Conservation (phyloP, 2,113 vertebrate genomes). For the Pyrgilauda ruficollis region DNA sequence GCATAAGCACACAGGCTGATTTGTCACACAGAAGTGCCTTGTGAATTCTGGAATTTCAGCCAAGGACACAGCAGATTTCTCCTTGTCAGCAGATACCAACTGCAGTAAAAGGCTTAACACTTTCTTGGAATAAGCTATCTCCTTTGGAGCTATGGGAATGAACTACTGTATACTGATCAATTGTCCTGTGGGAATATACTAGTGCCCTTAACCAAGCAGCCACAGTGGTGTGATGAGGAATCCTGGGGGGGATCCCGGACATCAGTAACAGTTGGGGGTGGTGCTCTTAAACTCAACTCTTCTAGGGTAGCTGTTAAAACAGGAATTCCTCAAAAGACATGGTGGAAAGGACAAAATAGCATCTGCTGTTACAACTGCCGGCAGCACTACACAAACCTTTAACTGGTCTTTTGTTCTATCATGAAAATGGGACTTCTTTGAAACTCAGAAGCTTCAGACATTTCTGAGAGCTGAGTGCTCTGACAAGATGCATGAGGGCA, state of each 20-base stretch:
- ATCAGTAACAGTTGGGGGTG: neutral
- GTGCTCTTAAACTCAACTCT: neutral
- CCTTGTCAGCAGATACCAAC: constrained; percentile 20
- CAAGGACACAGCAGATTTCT: constrained; percentile 10
- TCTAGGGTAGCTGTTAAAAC: neutral
- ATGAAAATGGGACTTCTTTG: neutral
- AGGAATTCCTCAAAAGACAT: neutral
- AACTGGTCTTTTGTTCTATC: neutral
- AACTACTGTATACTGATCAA: neutral
- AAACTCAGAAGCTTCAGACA: neutral
- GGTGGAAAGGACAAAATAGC: neutral
- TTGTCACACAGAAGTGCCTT: neutral
- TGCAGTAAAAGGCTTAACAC: neutral
- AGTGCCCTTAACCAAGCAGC: neutral
- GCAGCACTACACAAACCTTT: neutral
- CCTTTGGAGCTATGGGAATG: neutral
- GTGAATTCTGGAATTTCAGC: constrained; percentile 23
- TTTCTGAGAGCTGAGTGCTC: neutral
- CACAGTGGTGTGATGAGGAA: neutral
- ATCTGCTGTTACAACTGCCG: neutral
- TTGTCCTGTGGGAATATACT: neutral
- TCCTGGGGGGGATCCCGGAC: neutral
- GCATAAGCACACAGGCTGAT: neutral
- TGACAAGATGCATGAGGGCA: neutral
- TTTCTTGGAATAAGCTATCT: neutral